Evolutionary conservation across 64 coral and sea anemone species (phyloP), one percentile per base, ranked within the genome.

Genomic region (Trachythela sp.): DNA sequence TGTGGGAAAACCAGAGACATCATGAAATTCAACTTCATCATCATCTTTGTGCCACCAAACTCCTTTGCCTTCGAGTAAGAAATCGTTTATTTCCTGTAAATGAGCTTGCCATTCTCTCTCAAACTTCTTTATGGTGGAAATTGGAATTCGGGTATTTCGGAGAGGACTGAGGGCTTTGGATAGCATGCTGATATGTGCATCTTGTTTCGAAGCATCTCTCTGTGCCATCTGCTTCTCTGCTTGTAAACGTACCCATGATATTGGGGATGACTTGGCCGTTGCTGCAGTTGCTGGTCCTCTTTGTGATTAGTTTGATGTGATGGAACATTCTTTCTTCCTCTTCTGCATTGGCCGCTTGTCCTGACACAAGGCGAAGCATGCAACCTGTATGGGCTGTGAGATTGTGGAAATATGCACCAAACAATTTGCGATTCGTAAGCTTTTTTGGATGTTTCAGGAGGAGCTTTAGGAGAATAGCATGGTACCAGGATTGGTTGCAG

Each of bases 31-130:
- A 15, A 91, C 85, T 34, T 39, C 84, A 33, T 70, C 84, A 50
- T 91, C 60, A 36, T 86, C 84, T 37, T 42, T 91, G 39, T 49
- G 64, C 83, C 90, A 91, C 90, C 90, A 91, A 77, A 91, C 60
- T 26, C 84, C 83, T 86, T 86, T 58, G 60, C 90, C 90, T 71
- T 86, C 89, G 17, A 43, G 13, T n/a, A 91, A 80, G 42, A 91
- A 91, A 72, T 91, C 89, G 32, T 83, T 91, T 38, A 91, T 86
- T 30, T 91, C 49, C 60, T 86, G 54, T 8, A 91, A 68, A 59
- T 90, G 77, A 37, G 88, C 88, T 84, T 90, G 77, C 77, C 88
- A 84, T 80, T 90, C 77, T 90, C 84, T 85, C 11, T 48, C 67
- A 68, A 85, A 45, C 54, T 13, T 91, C 58, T 31, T 91, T 13